Percentiles rank a stretch among this genome's conserved stretches.
phyloP scores from a whole-genome alignment of 2,888 invertebrate genomes.

The Tipula confusa region DNA sequence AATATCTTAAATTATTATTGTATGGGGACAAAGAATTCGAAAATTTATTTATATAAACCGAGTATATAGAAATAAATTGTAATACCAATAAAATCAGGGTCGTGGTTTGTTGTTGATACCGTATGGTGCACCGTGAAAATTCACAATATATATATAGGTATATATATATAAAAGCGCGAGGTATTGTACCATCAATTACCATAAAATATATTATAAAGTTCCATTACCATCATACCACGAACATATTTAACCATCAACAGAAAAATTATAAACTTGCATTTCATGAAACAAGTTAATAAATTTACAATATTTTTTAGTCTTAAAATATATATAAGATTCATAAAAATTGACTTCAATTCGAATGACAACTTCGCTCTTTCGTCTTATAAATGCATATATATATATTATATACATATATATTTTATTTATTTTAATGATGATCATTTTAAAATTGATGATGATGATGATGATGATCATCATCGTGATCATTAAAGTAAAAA shows the following conservation, averaged over 20 bases:
- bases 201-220: constrained; percentile 20
- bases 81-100: not conserved
- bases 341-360: constrained; percentile 25
- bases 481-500: constrained; percentile 4
- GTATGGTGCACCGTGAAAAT: not conserved
- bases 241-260: not conserved
- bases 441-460: constrained; percentile 3
- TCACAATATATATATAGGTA: not conserved
- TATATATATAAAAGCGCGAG: no score
- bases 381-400: not conserved
- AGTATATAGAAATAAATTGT: not conserved
- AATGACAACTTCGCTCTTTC: not conserved
- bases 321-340: not conserved
- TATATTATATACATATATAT: not conserved
- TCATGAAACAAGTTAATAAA: constrained; percentile 25
- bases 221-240: not conserved
- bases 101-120: not conserved
- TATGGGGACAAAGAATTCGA: not conserved
- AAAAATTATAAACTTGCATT: constrained; percentile 4
- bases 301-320: not conserved
- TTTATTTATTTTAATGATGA: constrained; percentile 5
- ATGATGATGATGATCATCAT: constrained; percentile 4
- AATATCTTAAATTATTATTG: not conserved
- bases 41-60: no score
- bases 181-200: not conserved